A percentile compares a stretch with the other conserved stretches of the same genome.
Conservation (phyloP, 2,888 invertebrate genomes). For the Galeruca laticollis region DNA sequence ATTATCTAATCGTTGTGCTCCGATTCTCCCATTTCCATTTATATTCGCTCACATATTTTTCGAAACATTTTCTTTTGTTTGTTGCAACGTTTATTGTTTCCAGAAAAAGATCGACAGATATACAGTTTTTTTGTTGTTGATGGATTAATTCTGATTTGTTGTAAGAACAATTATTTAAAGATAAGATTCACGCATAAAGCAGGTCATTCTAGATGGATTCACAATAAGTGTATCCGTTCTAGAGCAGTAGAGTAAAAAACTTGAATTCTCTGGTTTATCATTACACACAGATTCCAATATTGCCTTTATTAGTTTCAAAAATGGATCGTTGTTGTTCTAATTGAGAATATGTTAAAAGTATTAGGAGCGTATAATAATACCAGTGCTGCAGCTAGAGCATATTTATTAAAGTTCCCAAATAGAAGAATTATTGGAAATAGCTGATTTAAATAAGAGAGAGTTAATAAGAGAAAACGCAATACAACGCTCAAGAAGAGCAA, state of each 20-base stretch:
- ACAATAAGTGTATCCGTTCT: not conserved
- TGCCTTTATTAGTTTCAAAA: too few species aligned
- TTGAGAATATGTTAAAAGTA: too few species aligned
- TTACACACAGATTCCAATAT: too few species aligned
- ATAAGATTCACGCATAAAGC: not conserved
- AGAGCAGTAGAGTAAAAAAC: not conserved
- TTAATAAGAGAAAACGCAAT: too few species aligned
- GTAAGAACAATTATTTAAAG: not conserved
- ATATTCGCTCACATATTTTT: slow-evolving; percentile 35
- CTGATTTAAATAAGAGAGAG: too few species aligned
- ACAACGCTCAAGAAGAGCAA: too few species aligned
- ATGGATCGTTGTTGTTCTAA: too few species aligned
- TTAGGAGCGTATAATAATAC: too few species aligned
- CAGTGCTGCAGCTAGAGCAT: too few species aligned
- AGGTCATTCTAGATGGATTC: not conserved
- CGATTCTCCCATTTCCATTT: slow-evolving; percentile 38
- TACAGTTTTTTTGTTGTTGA: slow-evolving; percentile 22
- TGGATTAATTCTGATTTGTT: slow-evolving; percentile 10
- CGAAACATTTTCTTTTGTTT: slow-evolving; percentile 35
- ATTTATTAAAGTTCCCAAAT: too few species aligned
- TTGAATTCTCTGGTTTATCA: not conserved
- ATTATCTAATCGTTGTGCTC: slow-evolving; percentile 42
- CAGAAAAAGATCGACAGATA: slow-evolving; percentile 26
- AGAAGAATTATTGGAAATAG: too few species aligned
- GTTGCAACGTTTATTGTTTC: slow-evolving; percentile 32